These are phyloP conservation scores for Scaptodrosophila latifasciaeformis DNA, from an alignment of 2,888 invertebrate species.

Conservation along the genomic window DNA sequence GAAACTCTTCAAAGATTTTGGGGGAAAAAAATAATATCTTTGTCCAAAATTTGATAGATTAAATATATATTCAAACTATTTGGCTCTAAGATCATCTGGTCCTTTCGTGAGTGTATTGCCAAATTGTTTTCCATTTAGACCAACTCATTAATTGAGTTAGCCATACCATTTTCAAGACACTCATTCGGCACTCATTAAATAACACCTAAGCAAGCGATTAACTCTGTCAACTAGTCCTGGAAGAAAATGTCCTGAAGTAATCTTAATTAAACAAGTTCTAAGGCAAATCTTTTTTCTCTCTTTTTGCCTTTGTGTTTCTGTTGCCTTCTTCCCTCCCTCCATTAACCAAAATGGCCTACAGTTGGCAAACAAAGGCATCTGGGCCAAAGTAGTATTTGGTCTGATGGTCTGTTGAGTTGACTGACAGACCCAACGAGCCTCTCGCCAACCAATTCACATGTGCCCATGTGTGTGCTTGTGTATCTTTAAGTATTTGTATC, in stretches of 20 bases:
- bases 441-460: not conserved
- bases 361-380: constrained; percentile 33
- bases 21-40: constrained; percentile 9
- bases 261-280: constrained; percentile 64
- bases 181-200: no score
- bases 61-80: constrained; percentile 55
- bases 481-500: not conserved
- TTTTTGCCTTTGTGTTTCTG: no score
- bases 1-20: no score
- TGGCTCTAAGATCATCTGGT: no score
- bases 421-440: not conserved
- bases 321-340: not conserved
- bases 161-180: not conserved
- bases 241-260: constrained; percentile 47
- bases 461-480: not conserved
- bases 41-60: constrained; percentile 46
- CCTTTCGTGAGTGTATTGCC: no score
- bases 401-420: no score
- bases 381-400: no score
- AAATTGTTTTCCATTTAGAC: no score
- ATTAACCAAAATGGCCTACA: not conserved
- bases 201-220: no score
- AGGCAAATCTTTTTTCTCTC: constrained; percentile 55
- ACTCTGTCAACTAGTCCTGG: no score
- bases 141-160: no score